Percentiles rank a stretch among this genome's conserved stretches.
These are phyloP conservation scores for Columba livia DNA, from an alignment of 2,113 vertebrate species.

Conservation along the genomic window DNA sequence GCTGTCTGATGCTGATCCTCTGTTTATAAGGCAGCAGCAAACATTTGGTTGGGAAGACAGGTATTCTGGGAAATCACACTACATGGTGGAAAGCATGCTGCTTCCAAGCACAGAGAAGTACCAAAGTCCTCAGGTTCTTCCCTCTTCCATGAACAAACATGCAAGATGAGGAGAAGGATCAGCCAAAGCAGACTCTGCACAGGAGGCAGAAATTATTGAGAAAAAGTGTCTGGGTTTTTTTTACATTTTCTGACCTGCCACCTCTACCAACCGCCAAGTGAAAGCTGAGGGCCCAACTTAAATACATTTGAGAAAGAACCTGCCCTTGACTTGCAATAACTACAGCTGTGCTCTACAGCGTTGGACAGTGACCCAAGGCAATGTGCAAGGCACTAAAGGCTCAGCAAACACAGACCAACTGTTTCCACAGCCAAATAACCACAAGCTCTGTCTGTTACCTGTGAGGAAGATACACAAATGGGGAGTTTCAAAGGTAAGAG, in stretches of 20 bases:
- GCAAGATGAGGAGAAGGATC: neutral
- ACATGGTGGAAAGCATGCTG: neutral
- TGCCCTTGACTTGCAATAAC: neutral
- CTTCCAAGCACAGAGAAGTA: neutral
- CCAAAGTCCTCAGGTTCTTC: neutral
- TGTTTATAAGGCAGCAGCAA: neutral
- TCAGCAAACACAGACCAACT: rapidly evolving
- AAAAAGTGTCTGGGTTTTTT: neutral
- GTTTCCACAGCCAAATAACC: neutral
- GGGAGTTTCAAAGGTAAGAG: neutral
- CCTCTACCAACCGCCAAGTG: neutral
- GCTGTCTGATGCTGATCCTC: neutral
- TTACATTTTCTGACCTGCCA: neutral
- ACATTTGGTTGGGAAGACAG: neutral
- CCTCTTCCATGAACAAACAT: neutral
- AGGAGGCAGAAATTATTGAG: neutral
- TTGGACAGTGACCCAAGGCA: neutral
- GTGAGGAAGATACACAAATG: neutral
- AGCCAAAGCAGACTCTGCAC: neutral
- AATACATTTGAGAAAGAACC: neutral
- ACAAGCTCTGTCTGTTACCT: neutral
- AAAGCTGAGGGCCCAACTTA: neutral
- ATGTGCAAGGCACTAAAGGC: neutral
- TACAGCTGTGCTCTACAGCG: neutral
- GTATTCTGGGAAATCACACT: neutral